These are phyloP conservation scores for Cryptotis parvus DNA, from an alignment of 2,113 vertebrate species.

Conservation along the genomic window DNA sequence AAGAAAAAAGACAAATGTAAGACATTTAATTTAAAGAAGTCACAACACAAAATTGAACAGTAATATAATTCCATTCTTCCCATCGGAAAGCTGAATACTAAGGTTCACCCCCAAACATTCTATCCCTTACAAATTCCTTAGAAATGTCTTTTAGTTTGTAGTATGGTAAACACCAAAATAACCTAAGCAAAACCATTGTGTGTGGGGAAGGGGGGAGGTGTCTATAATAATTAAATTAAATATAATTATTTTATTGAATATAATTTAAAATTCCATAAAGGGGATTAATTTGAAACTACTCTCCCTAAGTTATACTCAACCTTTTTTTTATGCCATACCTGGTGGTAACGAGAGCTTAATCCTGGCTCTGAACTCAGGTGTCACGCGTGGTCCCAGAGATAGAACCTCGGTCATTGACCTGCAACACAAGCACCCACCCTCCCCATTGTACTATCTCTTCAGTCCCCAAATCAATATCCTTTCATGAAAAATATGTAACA, in stretches of 20 bases:
- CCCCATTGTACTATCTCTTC: no score
- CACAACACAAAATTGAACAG: neutral
- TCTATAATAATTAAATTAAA: no score
- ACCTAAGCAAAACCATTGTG: neutral
- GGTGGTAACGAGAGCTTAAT: no score
- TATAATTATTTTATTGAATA: no score
- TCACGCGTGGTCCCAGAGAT: no score
- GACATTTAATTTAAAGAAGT: constrained; percentile 54
- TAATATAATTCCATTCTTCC: neutral
- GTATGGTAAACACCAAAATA: neutral
- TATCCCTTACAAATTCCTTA: neutral
- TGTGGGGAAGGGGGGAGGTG: no score
- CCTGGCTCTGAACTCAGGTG: no score
- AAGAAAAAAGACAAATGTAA: constrained; percentile 19
- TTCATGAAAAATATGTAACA: constrained; percentile 31
- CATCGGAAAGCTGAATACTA: neutral
- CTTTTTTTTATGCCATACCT: no score
- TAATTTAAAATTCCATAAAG: neutral
- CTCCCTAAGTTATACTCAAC: neutral
- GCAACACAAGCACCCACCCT: no score
- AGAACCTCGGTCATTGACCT: no score
- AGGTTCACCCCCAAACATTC: neutral
- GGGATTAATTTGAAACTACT: neutral
- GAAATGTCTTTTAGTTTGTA: neutral
- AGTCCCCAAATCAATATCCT: neutral